Percentiles rank a stretch among this genome's conserved stretches.
Conservation (phyloP, 2,888 invertebrate species). For the Drosophila monieri region DNA sequence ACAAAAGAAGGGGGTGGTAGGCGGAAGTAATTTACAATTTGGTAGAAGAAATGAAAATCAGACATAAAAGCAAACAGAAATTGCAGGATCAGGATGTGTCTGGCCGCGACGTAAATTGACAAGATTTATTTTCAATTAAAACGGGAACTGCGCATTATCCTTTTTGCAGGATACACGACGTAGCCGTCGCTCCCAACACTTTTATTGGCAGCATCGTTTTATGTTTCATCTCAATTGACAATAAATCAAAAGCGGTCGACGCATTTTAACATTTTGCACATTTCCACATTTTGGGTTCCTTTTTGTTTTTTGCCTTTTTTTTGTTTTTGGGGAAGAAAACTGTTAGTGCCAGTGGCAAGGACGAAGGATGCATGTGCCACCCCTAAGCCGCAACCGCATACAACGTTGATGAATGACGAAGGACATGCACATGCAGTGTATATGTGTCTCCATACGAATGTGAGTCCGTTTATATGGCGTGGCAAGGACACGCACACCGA, state of each 20-base stretch:
- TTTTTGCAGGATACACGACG: conserved; percentile 35
- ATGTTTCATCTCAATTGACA: conserved; percentile 75
- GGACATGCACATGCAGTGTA: conserved; percentile 60
- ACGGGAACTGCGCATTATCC: conserved; percentile 64
- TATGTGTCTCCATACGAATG: conserved; percentile 2
- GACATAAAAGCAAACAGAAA: conserved; percentile 60
- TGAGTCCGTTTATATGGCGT: conserved; percentile 8
- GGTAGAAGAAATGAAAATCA: conserved; percentile 44
- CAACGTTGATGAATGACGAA: conserved; percentile 73
- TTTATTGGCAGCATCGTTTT: conserved; percentile 77
- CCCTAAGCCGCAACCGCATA: conserved; percentile 71
- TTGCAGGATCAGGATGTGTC: conserved; percentile 54
- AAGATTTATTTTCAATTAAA: conserved; percentile 82
- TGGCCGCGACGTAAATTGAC: conserved; percentile 70
- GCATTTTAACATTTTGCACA: conserved; percentile 61
- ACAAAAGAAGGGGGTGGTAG: conserved; percentile 63
- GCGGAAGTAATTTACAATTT: conserved; percentile 82
- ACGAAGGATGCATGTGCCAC: conserved; percentile 49
- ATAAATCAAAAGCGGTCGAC: conserved; percentile 76
- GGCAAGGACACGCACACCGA: conserved; percentile 63
- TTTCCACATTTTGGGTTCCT: conserved; percentile 42
- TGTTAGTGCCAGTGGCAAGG: conserved; percentile 9
- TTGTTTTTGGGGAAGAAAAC: conserved; percentile 20
- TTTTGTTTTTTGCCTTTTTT: not conserved
- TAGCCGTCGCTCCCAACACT: conserved; percentile 43